Evolutionary conservation across 2,113 vertebrate species (phyloP), one percentile per base, ranked within the genome.

Genomic region (Plectropomus leopardus): DNA sequence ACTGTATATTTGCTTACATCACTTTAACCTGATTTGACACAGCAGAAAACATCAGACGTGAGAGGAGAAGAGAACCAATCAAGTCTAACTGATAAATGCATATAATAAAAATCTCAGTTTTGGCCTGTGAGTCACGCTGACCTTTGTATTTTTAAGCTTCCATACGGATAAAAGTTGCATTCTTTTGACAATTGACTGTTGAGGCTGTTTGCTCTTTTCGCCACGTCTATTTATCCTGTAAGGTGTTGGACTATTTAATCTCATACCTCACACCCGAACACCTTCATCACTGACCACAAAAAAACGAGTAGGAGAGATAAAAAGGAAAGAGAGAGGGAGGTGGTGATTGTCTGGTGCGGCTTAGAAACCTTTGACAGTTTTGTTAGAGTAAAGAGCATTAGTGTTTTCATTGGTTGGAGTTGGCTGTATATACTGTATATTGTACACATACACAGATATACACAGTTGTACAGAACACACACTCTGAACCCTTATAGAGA

Each of bases 341-440:
- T 42, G 50, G 80, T 88, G 92, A 94, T 93, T 93, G 89, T 93
- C 92, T 90, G 51, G 57, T 81, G 85, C 71, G 53, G 65, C 76
- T 84, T 44, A 80, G 76, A 74, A 53, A 85, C 79, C 64, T 63
- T 80, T 72, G 54, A 82, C 4, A 24, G 40, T 61, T 63, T 70
- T 30, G 9, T 67, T 55, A 34, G n/a, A 54, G 67, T 73, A 40
- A 45, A 69, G 28, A 67, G 21, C 58, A 44, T 40, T 5, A 11
- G 48, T 64, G 34, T 67, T 84, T 74, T 74, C 78, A 84, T 63
- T 75, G 65, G 70, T 72, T 83, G 54, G 28, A 73, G 19, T 42
- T 44, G 30, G 53, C 40, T 69, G 61, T 50, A 54, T 57, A 11
- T 24, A 63, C 59, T 26, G 24, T 24, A 28, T 19, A 51, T 9